Base-by-base conservation (phyloP, 2,113 vertebrate genomes). In the Maccullochella peelii region DNA sequence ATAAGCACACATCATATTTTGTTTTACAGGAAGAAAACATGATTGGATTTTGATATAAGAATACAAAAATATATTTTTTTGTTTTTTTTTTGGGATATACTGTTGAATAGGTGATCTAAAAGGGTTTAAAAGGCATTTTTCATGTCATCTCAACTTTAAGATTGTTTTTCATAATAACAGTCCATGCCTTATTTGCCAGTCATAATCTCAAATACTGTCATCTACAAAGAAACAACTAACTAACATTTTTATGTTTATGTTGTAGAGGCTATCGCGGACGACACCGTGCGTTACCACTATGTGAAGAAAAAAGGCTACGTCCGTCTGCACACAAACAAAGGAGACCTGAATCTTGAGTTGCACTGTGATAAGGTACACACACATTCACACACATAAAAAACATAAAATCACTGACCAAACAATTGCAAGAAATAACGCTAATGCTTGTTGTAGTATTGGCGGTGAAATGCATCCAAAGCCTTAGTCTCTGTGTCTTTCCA, bases 301-400 rank as follows among this genome's bases (percentile, higher is more conserved):
- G 97, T 99, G 88, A 99, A 98, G 95, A 99, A 99, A 86, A 99
- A 99, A 82, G 98, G 98, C 61, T 99, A 99, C 0, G 95, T 99
- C 61, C 96, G 98, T 65, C 93, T 99, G 7, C 97, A 97, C 90
- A 99, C 98, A 2, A 99, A 95, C 90, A 97, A 96, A 86, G 98
- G 98, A 11, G 97, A 98, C 91, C 86, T 99, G 5, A 99, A 99
- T 83, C 70, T 99, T 63, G 98, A 99, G 94, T 85, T 99, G 70
- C 96, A 99, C 92, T 99, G 98, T 42, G 98, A 99, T 88, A 97
- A 98, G 97, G 97, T 99, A 40, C 11, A 2, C 7, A 21, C 16
- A 8, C 16, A 65, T 20, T 15, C 5, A 63, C 0, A 5, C 59
- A 25, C 33, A 21, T 55, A 27, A 55, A 20, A 38, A 33, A 50